These are phyloP conservation scores for Trichonephila clavata DNA, from an alignment of 1,140 invertebrate species.

Conservation along the genomic window DNA sequence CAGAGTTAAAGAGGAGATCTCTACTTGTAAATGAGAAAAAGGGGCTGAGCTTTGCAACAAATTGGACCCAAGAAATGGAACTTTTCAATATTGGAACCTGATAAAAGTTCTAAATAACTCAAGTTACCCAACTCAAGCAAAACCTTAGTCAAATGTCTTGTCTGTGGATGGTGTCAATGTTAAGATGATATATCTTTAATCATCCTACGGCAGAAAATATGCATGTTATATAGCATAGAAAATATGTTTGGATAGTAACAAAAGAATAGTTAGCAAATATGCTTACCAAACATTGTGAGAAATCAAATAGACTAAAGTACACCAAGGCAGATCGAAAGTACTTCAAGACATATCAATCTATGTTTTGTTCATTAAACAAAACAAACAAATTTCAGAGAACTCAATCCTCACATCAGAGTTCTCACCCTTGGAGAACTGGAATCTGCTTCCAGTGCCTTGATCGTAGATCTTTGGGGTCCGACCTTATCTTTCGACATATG, in stretches of 20 bases:
- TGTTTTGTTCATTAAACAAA: too few species aligned
- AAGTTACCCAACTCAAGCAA: too few species aligned
- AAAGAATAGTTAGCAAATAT: neutral
- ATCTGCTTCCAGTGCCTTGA: neutral
- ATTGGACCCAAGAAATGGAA: neutral
- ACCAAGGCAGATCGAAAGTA: neutral
- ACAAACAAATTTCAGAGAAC: too few species aligned
- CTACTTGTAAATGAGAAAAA: neutral
- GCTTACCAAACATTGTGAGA: slow-evolving; percentile 20
- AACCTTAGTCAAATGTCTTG: neutral
- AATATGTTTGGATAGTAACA: too few species aligned
- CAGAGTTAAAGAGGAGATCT: too few species aligned
- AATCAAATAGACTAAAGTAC: neutral
- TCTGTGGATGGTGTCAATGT: neutral
- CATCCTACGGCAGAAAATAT: too few species aligned
- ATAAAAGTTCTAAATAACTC: neutral
- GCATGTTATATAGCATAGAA: too few species aligned
- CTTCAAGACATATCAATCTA: neutral
- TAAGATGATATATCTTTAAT: too few species aligned
- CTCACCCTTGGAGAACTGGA: slow-evolving; percentile 21
- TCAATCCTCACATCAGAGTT: neutral
- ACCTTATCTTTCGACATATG: neutral
- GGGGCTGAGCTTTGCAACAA: neutral
- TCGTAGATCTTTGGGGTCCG: neutral
- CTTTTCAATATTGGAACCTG: slow-evolving; percentile 6